These are phyloP conservation scores for Penelope pileata DNA, from an alignment of 2,113 vertebrate species.

Conservation along the genomic window DNA sequence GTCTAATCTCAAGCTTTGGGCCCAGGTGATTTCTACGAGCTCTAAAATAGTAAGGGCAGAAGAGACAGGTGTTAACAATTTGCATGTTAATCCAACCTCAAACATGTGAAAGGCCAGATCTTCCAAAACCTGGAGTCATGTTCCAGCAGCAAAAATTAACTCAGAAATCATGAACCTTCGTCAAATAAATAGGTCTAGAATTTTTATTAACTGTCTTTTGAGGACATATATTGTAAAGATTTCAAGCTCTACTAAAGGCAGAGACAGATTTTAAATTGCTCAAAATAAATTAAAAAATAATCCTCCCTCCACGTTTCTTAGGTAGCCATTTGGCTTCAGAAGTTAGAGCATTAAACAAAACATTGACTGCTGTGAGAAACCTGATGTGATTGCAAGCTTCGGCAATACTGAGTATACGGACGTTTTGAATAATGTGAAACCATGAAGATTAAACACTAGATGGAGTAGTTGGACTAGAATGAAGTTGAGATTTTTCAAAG, in stretches of 20 bases:
- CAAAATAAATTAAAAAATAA: neutral
- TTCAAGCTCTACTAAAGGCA: neutral
- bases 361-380: neutral
- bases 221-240: neutral
- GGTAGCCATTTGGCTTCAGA: neutral
- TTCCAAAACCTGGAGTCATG: neutral
- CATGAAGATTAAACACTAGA: slow-evolving; percentile 42
- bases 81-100: neutral
- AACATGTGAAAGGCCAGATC: neutral
- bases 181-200: neutral
- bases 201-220: neutral
- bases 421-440: neutral
- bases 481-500: neutral
- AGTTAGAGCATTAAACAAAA: neutral
- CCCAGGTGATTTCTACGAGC: neutral
- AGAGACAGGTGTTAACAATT: neutral
- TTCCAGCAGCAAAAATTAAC: neutral
- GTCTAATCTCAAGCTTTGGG: neutral
- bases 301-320: neutral
- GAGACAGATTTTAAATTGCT: neutral
- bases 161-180: neutral
- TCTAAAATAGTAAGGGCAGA: neutral
- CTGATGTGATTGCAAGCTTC: neutral
- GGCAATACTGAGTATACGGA: neutral
- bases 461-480: slow-evolving; percentile 59